Base-by-base conservation (phyloP, 1,140 invertebrate species). In the Trinorchestia longiramus region DNA sequence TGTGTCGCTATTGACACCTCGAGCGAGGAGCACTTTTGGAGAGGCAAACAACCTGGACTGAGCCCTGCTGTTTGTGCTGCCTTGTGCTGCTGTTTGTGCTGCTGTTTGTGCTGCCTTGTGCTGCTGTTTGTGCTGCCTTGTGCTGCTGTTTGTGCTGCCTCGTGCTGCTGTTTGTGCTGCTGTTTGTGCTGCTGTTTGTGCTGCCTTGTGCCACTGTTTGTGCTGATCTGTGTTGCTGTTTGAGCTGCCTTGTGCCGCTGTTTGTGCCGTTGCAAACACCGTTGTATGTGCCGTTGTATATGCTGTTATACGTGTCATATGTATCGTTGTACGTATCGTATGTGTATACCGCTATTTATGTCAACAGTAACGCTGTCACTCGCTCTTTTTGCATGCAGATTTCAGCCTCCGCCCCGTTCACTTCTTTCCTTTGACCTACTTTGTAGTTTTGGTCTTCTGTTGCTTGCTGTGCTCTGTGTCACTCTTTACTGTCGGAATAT, bases 1-100 rank as follows among this genome's bases (percentile, higher is more conserved):
- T 44, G 92, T 94, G 92, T 44, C 44, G 92, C 92, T 94, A 94
- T 94, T 94, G 92, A 94, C 92, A 94, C 92, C 92, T 94, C 92
- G 92, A 6, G 43, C 92, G 40, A 47, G 43, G 44, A 94, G 92
- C 43, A 36, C 43, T 43, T 90, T n/a, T 45, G 40, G 92, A 43
- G 88, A 91, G 88, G 92, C 8, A 43, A 94, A 94, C 45, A 43
- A 94, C 43, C 92, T 1, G 4, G 0, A 41, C 88, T 28, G 11
- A 3, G 62, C 28, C 15, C 62, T 11, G 62, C 62, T 77, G 62
- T 77, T 77, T 77, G 62, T 77, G 62, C 28, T 77, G 8, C 62
- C 62, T 77, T 36, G 62, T 77, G 62, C 62, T 77, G 62, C 62
- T 77, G 62, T 28, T 77, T 36, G 62, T 77, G 62, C 62, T 77